These are phyloP conservation scores for Eurypyga helias DNA, from an alignment of 2,113 vertebrate species.

Conservation along the genomic window DNA sequence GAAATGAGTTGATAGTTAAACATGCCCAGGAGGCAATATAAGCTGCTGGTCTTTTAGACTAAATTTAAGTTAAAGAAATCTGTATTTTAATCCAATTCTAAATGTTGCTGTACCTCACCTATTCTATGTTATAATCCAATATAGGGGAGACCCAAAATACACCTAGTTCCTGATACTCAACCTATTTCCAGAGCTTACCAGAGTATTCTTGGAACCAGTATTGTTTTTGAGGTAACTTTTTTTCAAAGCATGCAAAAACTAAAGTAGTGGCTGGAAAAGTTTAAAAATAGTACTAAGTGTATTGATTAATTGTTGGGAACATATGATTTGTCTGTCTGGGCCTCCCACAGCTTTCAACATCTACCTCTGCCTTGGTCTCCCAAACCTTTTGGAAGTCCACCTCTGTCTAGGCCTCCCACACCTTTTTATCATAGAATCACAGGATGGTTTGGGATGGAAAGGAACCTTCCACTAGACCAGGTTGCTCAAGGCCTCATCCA, in stretches of 20 bases:
- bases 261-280: neutral
- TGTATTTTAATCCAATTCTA: neutral
- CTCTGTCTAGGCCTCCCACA: neutral
- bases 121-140: neutral
- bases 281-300: neutral
- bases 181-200: neutral
- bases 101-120: neutral
- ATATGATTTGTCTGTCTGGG: accelerated
- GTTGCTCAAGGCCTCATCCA: no score
- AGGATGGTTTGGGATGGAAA: no score
- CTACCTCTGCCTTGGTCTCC: neutral
- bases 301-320: neutral
- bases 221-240: neutral
- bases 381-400: neutral
- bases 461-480: no score
- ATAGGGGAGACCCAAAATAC: neutral
- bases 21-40: neutral
- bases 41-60: neutral
- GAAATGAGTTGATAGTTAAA: neutral
- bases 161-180: neutral
- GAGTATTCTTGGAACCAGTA: neutral
- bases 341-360: neutral
- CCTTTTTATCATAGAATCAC: no score
- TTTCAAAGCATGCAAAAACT: neutral
- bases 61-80: neutral